Percentiles rank a stretch among this genome's conserved stretches.
Conservation (phyloP, 2,888 invertebrate species). For the Pyrgus malvae region DNA sequence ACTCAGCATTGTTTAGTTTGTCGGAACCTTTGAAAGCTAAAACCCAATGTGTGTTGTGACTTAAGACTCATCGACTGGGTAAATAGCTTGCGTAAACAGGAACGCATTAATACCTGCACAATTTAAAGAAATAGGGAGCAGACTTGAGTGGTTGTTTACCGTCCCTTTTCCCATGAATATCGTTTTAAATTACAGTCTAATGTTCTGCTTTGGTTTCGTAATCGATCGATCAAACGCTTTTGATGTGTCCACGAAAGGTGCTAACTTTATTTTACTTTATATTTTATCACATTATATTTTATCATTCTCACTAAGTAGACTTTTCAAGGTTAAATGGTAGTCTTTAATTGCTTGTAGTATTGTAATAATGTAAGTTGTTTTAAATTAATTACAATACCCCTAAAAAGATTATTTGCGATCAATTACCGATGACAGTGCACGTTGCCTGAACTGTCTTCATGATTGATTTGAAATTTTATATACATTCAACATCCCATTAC, state of each 20-base stretch:
- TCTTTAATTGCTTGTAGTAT: no score
- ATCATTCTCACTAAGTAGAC: no score
- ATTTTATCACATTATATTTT: neutral
- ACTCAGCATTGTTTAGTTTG: conserved; percentile 69
- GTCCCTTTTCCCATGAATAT: conserved; percentile 55
- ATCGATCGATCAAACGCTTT: conserved; percentile 10
- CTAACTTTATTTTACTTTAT: no score
- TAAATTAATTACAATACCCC: no score
- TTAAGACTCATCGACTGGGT: conserved; percentile 72
- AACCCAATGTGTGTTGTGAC: conserved; percentile 79
- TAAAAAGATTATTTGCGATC: no score
- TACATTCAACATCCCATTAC: no score
- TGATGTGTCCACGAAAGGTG: neutral
- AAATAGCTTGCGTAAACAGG: conserved; percentile 69
- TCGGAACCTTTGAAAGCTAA: conserved; percentile 79
- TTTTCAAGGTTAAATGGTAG: no score
- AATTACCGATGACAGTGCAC: no score
- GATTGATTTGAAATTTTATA: no score
- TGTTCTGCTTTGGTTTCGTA: neutral
- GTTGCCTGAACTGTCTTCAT: no score
- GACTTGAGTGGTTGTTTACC: conserved; percentile 58
- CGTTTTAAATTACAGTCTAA: conserved; percentile 35
- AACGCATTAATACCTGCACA: conserved; percentile 71
- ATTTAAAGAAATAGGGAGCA: conserved; percentile 77
- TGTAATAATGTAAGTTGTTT: no score